These are phyloP conservation scores for Oryzias celebensis DNA, from an alignment of 2,113 vertebrate species.

Conservation along the genomic window DNA sequence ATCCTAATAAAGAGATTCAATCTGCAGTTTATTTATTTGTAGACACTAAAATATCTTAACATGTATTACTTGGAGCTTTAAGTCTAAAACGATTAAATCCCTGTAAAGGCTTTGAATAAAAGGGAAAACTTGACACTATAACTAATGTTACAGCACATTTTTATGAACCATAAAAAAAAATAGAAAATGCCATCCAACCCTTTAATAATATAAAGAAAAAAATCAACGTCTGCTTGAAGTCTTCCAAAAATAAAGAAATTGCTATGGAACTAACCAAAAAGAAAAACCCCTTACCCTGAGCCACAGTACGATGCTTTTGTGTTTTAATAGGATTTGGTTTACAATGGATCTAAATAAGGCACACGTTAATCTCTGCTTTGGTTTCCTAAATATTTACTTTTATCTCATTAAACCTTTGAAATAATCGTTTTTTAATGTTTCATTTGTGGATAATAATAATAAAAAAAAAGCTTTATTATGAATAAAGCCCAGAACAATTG, in stretches of 20 bases:
- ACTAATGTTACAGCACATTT: conserved; percentile 28
- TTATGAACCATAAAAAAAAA: conserved; percentile 30
- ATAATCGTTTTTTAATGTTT: background rate
- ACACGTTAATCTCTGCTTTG: too few species aligned
- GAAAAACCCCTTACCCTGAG: background rate
- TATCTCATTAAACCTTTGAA: background rate
- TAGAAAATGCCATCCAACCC: conserved; percentile 18
- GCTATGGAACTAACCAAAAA: conserved; percentile 24
- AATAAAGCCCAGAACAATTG: conserved; percentile 2
- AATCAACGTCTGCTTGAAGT: background rate
- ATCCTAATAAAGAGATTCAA: background rate
- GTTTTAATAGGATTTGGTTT: conserved; percentile 25
- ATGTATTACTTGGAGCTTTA: background rate
- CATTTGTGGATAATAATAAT: background rate
- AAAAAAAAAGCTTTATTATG: background rate
- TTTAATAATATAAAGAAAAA: conserved; percentile 44
- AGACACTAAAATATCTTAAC: background rate
- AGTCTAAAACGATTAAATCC: conserved; percentile 4
- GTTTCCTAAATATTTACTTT: too few species aligned
- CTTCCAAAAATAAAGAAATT: conserved; percentile 23
- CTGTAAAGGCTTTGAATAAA: conserved; percentile 14
- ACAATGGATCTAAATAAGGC: background rate
- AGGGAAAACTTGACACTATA: conserved; percentile 11
- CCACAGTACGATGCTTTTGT: conserved; percentile 17
- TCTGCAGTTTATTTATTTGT: background rate